Evolutionary conservation across 2,113 vertebrate species (phyloP).

Genomic region (Amphiprion ocellaris): DNA sequence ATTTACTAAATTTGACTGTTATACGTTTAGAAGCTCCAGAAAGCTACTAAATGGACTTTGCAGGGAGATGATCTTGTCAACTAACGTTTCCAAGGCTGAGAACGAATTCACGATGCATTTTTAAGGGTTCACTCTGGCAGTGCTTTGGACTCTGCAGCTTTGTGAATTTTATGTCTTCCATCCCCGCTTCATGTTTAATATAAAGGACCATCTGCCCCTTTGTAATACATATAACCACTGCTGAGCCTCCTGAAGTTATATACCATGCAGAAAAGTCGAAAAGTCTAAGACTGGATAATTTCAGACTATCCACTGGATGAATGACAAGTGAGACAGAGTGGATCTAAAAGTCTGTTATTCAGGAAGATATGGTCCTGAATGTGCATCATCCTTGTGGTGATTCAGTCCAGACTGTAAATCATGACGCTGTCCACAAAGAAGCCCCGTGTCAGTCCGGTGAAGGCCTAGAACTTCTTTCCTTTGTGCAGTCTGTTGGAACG

Average conservation of each 20-base stretch:
- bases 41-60: background rate
- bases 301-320: background rate
- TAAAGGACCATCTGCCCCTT: background rate
- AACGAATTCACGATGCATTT: no score
- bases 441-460: background rate
- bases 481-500: slow-evolving; percentile 88
- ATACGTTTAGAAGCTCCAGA: background rate
- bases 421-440: background rate
- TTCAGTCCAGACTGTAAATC: slow-evolving; percentile 29
- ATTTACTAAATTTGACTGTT: no score
- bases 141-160: background rate
- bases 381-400: background rate
- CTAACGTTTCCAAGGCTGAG: background rate
- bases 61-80: background rate
- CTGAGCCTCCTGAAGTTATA: background rate
- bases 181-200: background rate
- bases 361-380: slow-evolving; percentile 5
- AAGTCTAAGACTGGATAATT: background rate
- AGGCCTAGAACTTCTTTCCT: slow-evolving; percentile 85
- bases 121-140: background rate
- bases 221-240: background rate
- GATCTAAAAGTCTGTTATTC: background rate
- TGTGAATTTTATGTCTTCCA: no score
- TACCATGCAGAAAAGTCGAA: background rate
- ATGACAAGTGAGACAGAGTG: background rate